These are phyloP conservation scores for Esox lucius DNA, from an alignment of 2,797 vertebrate species.

Conservation along the genomic window DNA sequence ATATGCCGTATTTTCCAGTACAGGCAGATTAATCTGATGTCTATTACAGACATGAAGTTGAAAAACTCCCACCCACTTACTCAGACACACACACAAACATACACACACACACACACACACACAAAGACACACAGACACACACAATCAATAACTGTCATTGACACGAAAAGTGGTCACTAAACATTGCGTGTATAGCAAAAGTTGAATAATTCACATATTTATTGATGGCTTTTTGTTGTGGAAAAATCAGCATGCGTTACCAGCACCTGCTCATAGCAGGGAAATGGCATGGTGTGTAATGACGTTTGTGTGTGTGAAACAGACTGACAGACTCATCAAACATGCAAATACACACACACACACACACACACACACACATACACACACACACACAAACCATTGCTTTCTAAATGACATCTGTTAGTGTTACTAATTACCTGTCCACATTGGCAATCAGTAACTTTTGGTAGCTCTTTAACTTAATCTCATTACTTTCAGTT, in stretches of 20 bases:
- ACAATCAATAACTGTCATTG: neutral
- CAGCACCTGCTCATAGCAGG: conserved; percentile 31
- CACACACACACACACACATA: conserved; percentile 4
- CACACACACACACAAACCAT: conserved; percentile 4
- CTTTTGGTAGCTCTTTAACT: too few relatives aligned
- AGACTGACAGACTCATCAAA: conserved; percentile 5
- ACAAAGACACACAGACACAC: neutral
- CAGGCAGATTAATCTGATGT: conserved; percentile 47
- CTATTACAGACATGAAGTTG: conserved; percentile 21
- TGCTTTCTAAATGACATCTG: too few relatives aligned
- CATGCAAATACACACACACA: conserved; percentile 12
- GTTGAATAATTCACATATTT: neutral
- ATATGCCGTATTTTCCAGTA: conserved; percentile 66
- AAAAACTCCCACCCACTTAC: neutral
- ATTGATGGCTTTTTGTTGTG: neutral
- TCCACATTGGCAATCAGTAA: too few relatives aligned
- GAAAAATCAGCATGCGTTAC: conserved; percentile 42
- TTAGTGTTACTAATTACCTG: too few relatives aligned
- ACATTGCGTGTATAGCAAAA: neutral
- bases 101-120: neutral
- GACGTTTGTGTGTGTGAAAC: conserved; percentile 26
- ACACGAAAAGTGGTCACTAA: too few relatives aligned
- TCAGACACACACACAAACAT: neutral
- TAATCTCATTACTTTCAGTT: neutral
- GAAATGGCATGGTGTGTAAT: conserved; percentile 35